phyloP scores from a whole-genome alignment of 2,113 vertebrate species.

The Barnardius zonarius region DNA sequence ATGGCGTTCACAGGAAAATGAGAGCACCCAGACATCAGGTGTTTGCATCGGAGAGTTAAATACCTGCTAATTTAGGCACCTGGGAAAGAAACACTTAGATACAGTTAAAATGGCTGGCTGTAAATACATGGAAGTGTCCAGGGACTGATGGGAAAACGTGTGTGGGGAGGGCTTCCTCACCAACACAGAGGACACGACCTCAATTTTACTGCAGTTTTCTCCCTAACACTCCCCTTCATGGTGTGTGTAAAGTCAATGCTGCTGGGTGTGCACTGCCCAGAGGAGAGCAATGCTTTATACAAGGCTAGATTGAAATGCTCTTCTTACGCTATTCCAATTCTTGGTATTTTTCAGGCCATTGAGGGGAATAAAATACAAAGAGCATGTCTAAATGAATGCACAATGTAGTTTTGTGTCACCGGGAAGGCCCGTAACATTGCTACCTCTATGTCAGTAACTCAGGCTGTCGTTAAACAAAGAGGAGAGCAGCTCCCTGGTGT shows the following conservation, averaged over 20 bases:
- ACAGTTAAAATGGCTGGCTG: conserved; percentile 16
- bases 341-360: not conserved
- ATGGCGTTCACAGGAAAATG: not conserved
- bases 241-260: not conserved
- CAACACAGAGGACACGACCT: not conserved
- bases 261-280: not conserved
- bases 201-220: not conserved
- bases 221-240: not conserved
- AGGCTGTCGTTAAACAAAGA: not conserved
- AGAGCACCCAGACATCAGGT: conserved; percentile 14
- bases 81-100: conserved; percentile 32
- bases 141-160: not conserved
- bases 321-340: not conserved
- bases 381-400: not conserved
- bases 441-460: not conserved
- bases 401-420: not conserved
- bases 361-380: not conserved
- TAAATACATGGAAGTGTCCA: not conserved
- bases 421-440: not conserved
- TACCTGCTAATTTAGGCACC: not conserved
- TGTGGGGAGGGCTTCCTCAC: not conserved
- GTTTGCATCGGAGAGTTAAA: conserved; percentile 21
- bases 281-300: not conserved
- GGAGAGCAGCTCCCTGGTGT: not conserved
- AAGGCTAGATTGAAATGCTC: not conserved